A percentile compares a stretch with the other conserved stretches of the same genome.
These are phyloP conservation scores for Telmatochromis sp. DNA, from an alignment of 2,113 vertebrate genomes.

Conservation along the genomic window DNA sequence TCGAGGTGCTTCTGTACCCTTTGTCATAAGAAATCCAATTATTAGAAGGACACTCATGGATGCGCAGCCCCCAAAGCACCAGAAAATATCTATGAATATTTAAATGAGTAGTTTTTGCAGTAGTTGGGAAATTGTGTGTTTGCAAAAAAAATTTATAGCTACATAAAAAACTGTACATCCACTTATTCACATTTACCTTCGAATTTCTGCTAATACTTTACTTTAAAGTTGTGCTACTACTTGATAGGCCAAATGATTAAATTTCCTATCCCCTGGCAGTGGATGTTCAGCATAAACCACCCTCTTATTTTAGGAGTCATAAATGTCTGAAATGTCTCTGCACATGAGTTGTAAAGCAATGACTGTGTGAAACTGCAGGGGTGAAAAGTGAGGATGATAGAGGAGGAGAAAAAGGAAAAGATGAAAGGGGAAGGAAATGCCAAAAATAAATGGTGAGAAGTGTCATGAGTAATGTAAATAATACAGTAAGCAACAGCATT, in stretches of 20 bases:
- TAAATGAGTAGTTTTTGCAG: not conserved
- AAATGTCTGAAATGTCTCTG: not conserved
- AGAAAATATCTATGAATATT: not conserved
- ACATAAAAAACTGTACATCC: not conserved
- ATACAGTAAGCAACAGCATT: not conserved
- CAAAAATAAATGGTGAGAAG: not conserved
- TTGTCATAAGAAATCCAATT: constrained; percentile 9
- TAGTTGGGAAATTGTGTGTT: not conserved
- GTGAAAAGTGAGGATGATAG: not conserved
- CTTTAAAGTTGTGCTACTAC: not conserved
- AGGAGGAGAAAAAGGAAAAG: not conserved
- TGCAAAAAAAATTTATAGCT: accelerated
- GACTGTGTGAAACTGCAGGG: not conserved
- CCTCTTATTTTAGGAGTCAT: not conserved
- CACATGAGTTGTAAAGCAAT: not conserved
- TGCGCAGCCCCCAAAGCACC: not conserved
- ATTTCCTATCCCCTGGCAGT: not conserved
- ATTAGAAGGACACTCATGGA: not conserved
- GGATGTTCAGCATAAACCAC: not conserved
- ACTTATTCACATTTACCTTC: not conserved
- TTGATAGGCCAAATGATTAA: not conserved
- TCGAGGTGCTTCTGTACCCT: not conserved
- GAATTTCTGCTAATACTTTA: not conserved
- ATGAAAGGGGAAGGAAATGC: not conserved
- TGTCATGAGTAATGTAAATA: not conserved